Conservation (phyloP, 2,113 vertebrate species). For the Apodemus speciosus region DNA sequence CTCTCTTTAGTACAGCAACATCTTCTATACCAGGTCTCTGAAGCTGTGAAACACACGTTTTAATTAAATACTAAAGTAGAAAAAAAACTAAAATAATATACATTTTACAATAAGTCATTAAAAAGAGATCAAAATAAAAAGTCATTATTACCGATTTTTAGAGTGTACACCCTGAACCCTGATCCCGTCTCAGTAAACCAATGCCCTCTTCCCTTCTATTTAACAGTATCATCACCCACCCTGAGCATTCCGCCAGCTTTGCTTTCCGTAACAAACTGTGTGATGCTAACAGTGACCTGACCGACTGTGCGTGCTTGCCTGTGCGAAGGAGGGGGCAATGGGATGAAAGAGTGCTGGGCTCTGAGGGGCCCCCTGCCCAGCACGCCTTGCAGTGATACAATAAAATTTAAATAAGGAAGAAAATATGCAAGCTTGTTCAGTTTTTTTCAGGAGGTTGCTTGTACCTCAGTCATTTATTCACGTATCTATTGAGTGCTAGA, state of each 20-base stretch:
- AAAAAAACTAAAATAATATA: neutral
- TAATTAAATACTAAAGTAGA: conserved; percentile 50
- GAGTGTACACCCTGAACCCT: neutral
- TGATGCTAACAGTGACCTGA: neutral
- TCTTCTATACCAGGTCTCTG: conserved; percentile 98
- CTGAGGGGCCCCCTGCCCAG: neutral
- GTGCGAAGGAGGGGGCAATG: neutral
- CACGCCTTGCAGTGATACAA: neutral
- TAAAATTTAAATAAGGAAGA: neutral
- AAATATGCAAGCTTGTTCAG: neutral
- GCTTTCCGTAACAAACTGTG: neutral
- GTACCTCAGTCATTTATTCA: neutral
- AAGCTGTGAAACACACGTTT: conserved; percentile 86
- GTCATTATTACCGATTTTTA: conserved; percentile 41
- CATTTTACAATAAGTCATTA: conserved; percentile 38
- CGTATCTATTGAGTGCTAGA: neutral
- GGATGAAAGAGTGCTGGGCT: neutral
- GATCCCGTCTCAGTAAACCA: neutral
- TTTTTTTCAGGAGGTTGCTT: neutral
- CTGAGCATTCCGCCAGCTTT: neutral
- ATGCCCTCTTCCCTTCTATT: neutral
- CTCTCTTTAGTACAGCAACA: conserved; percentile 95
- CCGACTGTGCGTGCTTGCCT: neutral
- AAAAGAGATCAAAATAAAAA: conserved; percentile 54
- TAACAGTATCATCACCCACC: neutral